Evolutionary conservation across 2,888 invertebrate genomes (phyloP).

Genomic region (Chorisops tibialis): DNA sequence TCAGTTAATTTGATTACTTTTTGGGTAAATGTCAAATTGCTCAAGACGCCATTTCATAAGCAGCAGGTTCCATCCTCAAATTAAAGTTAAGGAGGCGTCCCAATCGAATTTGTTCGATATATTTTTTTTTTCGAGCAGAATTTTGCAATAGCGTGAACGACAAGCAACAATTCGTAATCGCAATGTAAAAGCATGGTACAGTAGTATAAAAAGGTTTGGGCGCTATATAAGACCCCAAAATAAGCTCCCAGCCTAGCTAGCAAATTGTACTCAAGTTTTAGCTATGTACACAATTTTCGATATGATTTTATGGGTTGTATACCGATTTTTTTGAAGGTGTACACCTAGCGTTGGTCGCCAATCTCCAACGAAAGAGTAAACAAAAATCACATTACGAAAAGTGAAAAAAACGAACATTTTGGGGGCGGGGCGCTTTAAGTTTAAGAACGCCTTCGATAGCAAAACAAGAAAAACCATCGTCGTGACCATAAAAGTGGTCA

Average conservation of each 20-base stretch:
- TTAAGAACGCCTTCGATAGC: slow-evolving; percentile 17
- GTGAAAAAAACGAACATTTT: slow-evolving; percentile 16
- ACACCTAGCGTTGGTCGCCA: not conserved
- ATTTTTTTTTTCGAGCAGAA: too few species aligned
- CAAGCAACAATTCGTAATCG: slow-evolving; percentile 17
- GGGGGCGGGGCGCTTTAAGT: slow-evolving; percentile 7
- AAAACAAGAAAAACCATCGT: slow-evolving; percentile 10
- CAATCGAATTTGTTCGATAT: too few species aligned
- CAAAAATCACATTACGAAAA: slow-evolving; percentile 21
- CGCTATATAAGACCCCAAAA: not conserved
- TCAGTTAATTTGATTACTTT: too few species aligned
- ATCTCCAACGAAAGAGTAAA: not conserved
- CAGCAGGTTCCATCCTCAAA: too few species aligned
- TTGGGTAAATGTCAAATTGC: too few species aligned
- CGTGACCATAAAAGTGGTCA: not conserved
- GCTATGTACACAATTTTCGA: slow-evolving; percentile 11
- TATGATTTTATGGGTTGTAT: slow-evolving; percentile 22
- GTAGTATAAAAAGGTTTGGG: too few species aligned
- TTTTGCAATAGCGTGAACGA: not conserved
- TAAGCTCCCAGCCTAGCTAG: not conserved
- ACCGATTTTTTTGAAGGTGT: not conserved
- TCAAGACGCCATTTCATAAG: too few species aligned
- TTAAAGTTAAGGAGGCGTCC: too few species aligned
- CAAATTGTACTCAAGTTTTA: slow-evolving; percentile 6
- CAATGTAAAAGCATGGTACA: too few species aligned